Conservation (phyloP, 2,113 vertebrate species). For the Sorex fumeus region DNA sequence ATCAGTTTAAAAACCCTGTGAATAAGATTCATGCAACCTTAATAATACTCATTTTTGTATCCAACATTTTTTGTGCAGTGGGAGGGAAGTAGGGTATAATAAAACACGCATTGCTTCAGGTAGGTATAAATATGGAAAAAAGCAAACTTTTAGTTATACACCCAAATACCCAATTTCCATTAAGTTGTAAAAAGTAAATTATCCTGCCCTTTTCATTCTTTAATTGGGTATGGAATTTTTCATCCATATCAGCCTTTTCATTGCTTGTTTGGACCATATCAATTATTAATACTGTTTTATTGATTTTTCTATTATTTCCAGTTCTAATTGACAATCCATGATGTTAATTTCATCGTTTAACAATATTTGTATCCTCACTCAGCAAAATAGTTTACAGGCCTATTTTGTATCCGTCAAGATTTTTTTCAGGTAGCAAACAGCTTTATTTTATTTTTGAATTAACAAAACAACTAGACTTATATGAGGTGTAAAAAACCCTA, state of each 20-base stretch:
- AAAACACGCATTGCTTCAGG: constrained; percentile 85
- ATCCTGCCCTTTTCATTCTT: constrained; percentile 63
- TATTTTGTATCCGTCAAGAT: constrained; percentile 83
- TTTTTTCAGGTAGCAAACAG: constrained; percentile 83
- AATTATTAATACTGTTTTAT: constrained; percentile 76
- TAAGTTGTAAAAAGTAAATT: constrained; percentile 59
- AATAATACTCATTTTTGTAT: constrained; percentile 78
- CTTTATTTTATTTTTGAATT: constrained; percentile 82
- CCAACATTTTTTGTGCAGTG: constrained; percentile 69
- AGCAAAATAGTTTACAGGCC: constrained; percentile 88
- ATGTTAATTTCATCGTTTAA: constrained; percentile 86
- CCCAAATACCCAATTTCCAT: constrained; percentile 66
- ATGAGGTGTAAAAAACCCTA: constrained; percentile 66
- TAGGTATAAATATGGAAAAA: constrained; percentile 83
- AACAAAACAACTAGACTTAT: constrained; percentile 77
- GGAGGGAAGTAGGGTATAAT: constrained; percentile 79
- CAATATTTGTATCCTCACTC: constrained; percentile 86
- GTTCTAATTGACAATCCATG: constrained; percentile 84
- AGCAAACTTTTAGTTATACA: constrained; percentile 74
- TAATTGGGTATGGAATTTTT: constrained; percentile 76
- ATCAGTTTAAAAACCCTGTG: constrained; percentile 58
- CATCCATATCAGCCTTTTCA: constrained; percentile 78
- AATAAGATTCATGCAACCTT: constrained; percentile 57
- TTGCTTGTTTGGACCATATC: constrained; percentile 81
- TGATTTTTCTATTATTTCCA: constrained; percentile 83